A percentile compares a stretch with the other conserved stretches of the same genome.
Evolutionary conservation across 2,888 invertebrate species (phyloP).

Genomic region (Onchidella celtica): DNA sequence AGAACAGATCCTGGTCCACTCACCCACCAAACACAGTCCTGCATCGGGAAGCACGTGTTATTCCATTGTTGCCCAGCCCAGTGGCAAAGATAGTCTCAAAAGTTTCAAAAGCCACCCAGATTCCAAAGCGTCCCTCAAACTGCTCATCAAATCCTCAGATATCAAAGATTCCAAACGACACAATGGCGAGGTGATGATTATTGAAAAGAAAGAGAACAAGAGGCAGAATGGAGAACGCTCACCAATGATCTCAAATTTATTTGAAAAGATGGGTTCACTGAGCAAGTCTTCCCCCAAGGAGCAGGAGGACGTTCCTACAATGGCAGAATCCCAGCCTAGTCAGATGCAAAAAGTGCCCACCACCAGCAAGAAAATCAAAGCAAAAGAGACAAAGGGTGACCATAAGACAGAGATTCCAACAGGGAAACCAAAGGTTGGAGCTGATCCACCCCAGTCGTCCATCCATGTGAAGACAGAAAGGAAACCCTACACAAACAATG

Average conservation of each 20-base stretch:
- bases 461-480: not conserved
- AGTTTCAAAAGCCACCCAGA: not conserved
- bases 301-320: not conserved
- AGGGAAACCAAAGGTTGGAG: not conserved
- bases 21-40: constrained; percentile 20
- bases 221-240: constrained; percentile 3
- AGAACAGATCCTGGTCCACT: not conserved
- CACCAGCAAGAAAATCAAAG: constrained; percentile 4
- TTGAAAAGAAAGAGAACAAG: not conserved
- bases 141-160: constrained; percentile 41
- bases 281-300: not conserved
- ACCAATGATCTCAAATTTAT: constrained; percentile 14
- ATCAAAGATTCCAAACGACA: constrained; percentile 14
- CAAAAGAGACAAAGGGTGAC: constrained; percentile 6
- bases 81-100: not conserved
- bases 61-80: not conserved
- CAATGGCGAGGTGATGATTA: not conserved
- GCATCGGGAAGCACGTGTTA: not conserved
- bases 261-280: constrained; percentile 38
- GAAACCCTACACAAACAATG: not conserved
- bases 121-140: constrained; percentile 28
- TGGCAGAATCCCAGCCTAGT: not conserved
- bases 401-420: not conserved
- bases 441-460: not conserved
- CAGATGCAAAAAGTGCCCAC: not conserved